These are phyloP conservation scores for Dusona sp. DNA, from an alignment of 2,888 invertebrate genomes.

Conservation along the genomic window DNA sequence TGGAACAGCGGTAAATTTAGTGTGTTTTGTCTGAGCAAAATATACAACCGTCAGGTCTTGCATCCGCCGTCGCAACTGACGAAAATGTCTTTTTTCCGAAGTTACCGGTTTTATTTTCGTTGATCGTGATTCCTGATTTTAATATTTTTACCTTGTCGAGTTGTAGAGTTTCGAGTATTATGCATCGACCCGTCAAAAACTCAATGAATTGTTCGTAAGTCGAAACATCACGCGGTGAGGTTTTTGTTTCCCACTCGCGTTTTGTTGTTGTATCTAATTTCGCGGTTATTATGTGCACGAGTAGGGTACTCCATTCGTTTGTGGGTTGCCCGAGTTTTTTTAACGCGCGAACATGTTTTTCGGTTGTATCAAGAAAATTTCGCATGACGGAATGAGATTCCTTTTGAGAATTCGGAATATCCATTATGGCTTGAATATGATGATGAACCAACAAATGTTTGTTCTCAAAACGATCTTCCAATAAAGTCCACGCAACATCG, in stretches of 20 bases:
- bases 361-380: constrained; percentile 39
- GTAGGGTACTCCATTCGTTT: constrained; percentile 46
- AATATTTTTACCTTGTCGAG: constrained; percentile 15
- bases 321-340: constrained; percentile 9
- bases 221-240: constrained; percentile 1
- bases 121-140: constrained; percentile 13
- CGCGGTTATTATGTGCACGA: constrained; percentile 29
- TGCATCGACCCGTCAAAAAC: constrained; percentile 57
- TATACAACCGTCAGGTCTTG: background rate
- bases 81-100: constrained; percentile 17
- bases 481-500: constrained; percentile 39
- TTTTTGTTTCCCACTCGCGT: constrained; percentile 54
- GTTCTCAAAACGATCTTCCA: constrained; percentile 23
- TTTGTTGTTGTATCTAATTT: constrained; percentile 48
- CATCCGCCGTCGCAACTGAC: constrained; percentile 1
- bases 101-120: background rate
- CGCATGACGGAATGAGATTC: constrained; percentile 43
- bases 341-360: constrained; percentile 35
- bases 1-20: constrained; percentile 18
- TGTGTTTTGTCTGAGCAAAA: constrained; percentile 40
- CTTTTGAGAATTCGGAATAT: background rate
- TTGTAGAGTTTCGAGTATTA: constrained; percentile 29
- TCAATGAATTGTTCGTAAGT: constrained; percentile 28
- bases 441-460: constrained; percentile 29
- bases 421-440: constrained; percentile 42